These are phyloP conservation scores for Podiceps cristatus DNA, from an alignment of 2,113 vertebrate genomes.

Conservation along the genomic window DNA sequence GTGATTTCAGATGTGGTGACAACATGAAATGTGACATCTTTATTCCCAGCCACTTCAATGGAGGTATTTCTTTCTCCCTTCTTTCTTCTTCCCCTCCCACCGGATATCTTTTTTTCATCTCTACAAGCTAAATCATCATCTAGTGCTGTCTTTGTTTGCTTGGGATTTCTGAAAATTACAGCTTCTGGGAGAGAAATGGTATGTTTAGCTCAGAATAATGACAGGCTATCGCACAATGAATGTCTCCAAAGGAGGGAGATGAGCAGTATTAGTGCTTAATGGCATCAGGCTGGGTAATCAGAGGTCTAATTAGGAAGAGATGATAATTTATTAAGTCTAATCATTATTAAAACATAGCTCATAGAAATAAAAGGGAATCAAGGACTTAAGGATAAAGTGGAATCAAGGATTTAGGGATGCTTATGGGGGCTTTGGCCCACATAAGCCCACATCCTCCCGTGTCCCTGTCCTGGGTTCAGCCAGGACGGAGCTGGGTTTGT, in stretches of 20 bases:
- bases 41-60: not conserved
- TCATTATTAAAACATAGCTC: not conserved
- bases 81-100: not conserved
- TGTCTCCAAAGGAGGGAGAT: slow-evolving; percentile 37
- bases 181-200: slow-evolving; percentile 54
- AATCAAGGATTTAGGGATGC: not conserved
- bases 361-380: not conserved
- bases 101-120: not conserved
- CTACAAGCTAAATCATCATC: slow-evolving; percentile 2
- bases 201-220: slow-evolving; percentile 59
- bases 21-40: not conserved
- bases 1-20: not conserved
- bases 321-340: slow-evolving; percentile 18
- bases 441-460: not conserved
- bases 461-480: too few relatives aligned
- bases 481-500: too few relatives aligned
- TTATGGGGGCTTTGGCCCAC: not conserved
- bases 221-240: slow-evolving; percentile 24
- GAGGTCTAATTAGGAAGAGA: slow-evolving; percentile 27
- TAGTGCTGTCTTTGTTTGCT: slow-evolving; percentile 44
- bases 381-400: not conserved
- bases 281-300: slow-evolving; percentile 35
- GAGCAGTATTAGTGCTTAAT: slow-evolving; percentile 31
- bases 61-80: not conserved
- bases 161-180: slow-evolving; percentile 51